phyloP scores from a whole-genome alignment of 1,140 invertebrate genomes.

The Semibalanus balanoides region DNA sequence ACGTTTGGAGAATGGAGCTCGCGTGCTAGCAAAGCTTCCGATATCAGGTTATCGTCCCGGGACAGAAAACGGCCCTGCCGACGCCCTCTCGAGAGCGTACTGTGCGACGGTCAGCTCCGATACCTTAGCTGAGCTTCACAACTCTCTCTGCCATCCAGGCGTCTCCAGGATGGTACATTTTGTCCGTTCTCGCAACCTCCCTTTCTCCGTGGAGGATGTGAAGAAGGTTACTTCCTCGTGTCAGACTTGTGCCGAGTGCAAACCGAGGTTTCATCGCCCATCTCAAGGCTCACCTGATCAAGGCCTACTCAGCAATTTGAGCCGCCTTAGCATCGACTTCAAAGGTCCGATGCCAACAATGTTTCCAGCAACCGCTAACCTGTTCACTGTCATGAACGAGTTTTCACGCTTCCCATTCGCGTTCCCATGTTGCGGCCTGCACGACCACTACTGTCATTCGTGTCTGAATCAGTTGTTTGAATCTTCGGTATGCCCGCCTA shows the following conservation, averaged over 20 bases:
- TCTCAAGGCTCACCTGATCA: not conserved
- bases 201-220: conserved; percentile 10
- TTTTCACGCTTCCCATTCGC: no score
- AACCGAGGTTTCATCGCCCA: not conserved
- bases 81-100: not conserved
- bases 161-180: not conserved
- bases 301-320: conserved; percentile 2
- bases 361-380: not conserved
- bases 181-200: no score
- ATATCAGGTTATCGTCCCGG: not conserved
- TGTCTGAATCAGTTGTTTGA: no score
- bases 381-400: conserved; percentile 8
- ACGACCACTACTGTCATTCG: conserved; percentile 5
- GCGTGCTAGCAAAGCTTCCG: not conserved
- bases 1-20: not conserved
- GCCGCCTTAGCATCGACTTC: no score
- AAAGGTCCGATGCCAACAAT: no score
- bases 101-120: not conserved
- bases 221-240: conserved; percentile 5
- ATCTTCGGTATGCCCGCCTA: no score
- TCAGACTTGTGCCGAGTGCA: no score
- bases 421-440: not conserved
- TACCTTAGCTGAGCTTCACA: not conserved
- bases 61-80: not conserved
- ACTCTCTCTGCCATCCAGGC: not conserved